Evolutionary conservation across 1,140 invertebrate species (phyloP).

Genomic region (Eulimnadia texana): DNA sequence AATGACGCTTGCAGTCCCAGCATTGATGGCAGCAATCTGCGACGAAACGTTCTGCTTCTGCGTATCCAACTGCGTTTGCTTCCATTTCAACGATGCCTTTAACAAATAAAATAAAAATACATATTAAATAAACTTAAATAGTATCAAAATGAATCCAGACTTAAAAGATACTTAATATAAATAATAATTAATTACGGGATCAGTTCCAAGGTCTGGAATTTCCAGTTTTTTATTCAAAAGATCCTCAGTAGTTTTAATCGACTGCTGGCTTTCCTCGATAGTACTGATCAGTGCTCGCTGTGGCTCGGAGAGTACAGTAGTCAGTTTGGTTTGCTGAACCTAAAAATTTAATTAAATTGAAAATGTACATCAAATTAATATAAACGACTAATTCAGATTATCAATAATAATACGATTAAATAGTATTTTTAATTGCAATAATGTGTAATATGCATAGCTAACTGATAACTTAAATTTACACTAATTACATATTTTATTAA

Average conservation of each 20-base stretch:
- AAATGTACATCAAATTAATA: neutral
- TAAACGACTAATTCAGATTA: too few species aligned
- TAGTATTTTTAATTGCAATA: too few species aligned
- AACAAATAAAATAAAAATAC: slow-evolving; percentile 14
- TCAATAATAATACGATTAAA: too few species aligned
- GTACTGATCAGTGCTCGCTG: slow-evolving; percentile 81
- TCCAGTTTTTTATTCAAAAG: slow-evolving; percentile 56
- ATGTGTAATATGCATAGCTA: too few species aligned
- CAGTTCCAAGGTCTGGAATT: slow-evolving; percentile 65
- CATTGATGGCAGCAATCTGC: slow-evolving; percentile 97
- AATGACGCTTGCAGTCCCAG: slow-evolving; percentile 95
- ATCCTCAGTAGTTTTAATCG: slow-evolving; percentile 70
- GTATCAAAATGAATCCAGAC: neutral
- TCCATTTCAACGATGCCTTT: slow-evolving; percentile 74
- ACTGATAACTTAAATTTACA: too few species aligned
- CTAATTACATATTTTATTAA: too few species aligned
- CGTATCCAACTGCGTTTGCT: slow-evolving; percentile 81
- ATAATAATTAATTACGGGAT: slow-evolving; percentile 40
- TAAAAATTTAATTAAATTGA: slow-evolving; percentile 28
- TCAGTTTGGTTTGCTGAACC: slow-evolving; percentile 73
- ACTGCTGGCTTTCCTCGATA: slow-evolving; percentile 68
- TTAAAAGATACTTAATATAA: too few species aligned
- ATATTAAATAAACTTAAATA: too few species aligned
- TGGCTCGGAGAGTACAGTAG: slow-evolving; percentile 67
- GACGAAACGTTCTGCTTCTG: slow-evolving; percentile 92